Conservation (phyloP, 2,113 vertebrate species). For the Trogon surrucura region DNA sequence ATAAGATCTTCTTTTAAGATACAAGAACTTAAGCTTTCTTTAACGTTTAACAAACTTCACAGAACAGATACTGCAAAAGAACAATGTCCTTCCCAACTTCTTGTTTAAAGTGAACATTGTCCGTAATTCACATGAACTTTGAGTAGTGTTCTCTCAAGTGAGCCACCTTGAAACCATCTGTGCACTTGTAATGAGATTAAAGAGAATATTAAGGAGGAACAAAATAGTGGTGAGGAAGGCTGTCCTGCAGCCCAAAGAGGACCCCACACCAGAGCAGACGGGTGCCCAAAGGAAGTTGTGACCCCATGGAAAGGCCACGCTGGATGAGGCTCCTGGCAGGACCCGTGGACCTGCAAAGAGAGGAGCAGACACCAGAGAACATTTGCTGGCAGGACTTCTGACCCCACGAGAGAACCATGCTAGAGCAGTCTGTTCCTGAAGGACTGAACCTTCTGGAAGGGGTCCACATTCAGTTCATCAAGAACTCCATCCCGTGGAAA, state of each 20-base stretch:
- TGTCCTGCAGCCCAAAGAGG: too few species aligned
- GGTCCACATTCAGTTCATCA: not conserved
- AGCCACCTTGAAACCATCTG: conserved; percentile 50
- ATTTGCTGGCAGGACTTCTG: not conserved
- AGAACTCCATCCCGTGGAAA: not conserved
- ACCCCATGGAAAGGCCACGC: not conserved
- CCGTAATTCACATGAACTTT: conserved; percentile 60
- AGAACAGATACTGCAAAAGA: conserved; percentile 85
- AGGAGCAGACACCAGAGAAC: not conserved
- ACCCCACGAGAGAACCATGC: too few species aligned
- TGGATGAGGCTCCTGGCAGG: not conserved
- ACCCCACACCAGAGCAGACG: not conserved
- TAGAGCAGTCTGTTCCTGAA: not conserved
- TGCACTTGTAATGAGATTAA: conserved; percentile 63
- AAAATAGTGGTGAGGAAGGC: not conserved
- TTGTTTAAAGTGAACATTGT: conserved; percentile 70
- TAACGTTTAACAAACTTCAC: conserved; percentile 85
- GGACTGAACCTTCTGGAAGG: not conserved
- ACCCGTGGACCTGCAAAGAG: not conserved
- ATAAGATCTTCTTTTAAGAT: conserved; percentile 93
- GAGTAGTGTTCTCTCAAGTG: conserved; percentile 68
- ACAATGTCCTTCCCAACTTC: conserved; percentile 71
- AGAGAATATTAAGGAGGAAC: conserved; percentile 44
- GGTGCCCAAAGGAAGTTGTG: not conserved
- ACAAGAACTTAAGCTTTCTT: conserved; percentile 90